Evolutionary conservation across 2,888 invertebrate genomes (phyloP).

Genomic region (Rhamnusium bicolor): DNA sequence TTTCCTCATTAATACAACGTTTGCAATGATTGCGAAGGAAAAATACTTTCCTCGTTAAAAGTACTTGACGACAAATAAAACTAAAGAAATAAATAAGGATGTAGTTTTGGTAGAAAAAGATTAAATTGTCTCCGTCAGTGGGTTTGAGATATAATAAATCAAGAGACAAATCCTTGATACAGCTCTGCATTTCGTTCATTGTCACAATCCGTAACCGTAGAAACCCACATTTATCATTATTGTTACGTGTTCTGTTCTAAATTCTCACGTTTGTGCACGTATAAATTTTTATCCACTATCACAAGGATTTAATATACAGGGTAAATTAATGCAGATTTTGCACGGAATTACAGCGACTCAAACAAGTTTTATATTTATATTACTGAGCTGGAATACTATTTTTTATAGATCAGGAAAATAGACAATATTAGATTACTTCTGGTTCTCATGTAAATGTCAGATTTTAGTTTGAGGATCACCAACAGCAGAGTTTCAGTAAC

Average conservation of each 20-base stretch:
- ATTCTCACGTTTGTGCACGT: conserved; percentile 36
- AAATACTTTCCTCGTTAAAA: background rate
- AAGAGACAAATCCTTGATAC: conserved; percentile 56
- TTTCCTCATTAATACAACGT: background rate
- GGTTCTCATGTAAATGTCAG: too few species aligned
- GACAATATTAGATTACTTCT: too few species aligned
- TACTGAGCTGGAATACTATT: too few species aligned
- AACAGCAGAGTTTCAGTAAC: too few species aligned
- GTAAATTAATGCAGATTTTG: background rate
- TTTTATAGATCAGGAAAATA: too few species aligned
- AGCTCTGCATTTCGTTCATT: conserved; percentile 56
- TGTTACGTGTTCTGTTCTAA: conserved; percentile 31
- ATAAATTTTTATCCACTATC: background rate
- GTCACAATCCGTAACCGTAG: conserved; percentile 52
- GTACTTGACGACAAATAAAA: conserved; percentile 25
- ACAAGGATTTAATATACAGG: background rate
- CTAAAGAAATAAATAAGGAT: conserved; percentile 41
- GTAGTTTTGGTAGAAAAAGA: conserved; percentile 49
- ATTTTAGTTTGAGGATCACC: too few species aligned
- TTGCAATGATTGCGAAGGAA: background rate
- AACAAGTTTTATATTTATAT: too few species aligned
- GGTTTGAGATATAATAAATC: conserved; percentile 56
- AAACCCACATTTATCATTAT: conserved; percentile 55
- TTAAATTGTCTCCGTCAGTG: conserved; percentile 56
- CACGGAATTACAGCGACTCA: too few species aligned